phyloP scores from a whole-genome alignment of 2,888 invertebrate species.

The Aphodius sticticus region DNA sequence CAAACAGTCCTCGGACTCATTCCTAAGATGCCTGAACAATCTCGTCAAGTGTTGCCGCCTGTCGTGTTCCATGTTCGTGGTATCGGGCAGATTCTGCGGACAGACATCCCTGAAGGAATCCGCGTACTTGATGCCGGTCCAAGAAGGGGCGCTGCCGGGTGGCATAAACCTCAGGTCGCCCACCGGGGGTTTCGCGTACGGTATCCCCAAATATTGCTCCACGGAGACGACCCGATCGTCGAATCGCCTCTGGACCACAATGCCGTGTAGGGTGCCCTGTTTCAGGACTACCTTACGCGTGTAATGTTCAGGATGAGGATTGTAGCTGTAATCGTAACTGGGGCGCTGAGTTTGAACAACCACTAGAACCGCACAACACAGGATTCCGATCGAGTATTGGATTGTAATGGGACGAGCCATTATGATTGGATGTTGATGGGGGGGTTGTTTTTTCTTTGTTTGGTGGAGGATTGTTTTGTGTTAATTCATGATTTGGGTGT shows the following conservation, averaged over 20 bases:
- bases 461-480: not conserved
- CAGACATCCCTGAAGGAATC: conserved; percentile 83
- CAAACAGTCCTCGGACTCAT: conserved; percentile 87
- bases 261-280: conserved; percentile 66
- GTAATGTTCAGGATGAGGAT: conserved; percentile 41
- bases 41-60: conserved; percentile 76
- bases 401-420: not conserved
- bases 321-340: conserved; percentile 41
- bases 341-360: conserved; percentile 9
- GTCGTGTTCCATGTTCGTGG: conserved; percentile 71
- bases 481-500: too few relatives aligned
- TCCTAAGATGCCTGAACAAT: conserved; percentile 73
- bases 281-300: conserved; percentile 46
- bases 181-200: conserved; percentile 82
- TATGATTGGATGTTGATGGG: not conserved
- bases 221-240: conserved; percentile 70
- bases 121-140: conserved; percentile 76
- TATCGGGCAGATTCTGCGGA: conserved; percentile 80
- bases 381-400: not conserved
- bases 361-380: conserved; percentile 13
- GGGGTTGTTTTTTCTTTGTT: not conserved
- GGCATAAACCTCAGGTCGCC: conserved; percentile 68
- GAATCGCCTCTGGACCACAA: conserved; percentile 70
- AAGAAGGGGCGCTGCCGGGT: conserved; percentile 78
- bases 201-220: conserved; percentile 81